A percentile compares a stretch with the other conserved stretches of the same genome.
phyloP scores from a whole-genome alignment of 2,888 invertebrate genomes.

The Pyrrhia umbra region DNA sequence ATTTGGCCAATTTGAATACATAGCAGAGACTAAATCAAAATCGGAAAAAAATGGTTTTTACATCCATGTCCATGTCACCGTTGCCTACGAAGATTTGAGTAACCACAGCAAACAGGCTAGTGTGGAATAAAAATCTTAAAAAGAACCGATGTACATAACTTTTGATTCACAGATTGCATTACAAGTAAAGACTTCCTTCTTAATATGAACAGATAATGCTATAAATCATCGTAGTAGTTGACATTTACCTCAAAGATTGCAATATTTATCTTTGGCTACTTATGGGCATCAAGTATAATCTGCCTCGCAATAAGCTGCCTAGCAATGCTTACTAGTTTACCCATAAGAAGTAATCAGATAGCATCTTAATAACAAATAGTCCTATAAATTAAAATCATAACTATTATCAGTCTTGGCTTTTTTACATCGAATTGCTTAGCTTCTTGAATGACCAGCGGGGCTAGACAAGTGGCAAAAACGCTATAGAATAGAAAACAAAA shows the following conservation, averaged over 20 bases:
- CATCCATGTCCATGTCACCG: no score
- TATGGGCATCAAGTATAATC: slow-evolving; percentile 29
- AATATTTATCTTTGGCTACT: slow-evolving; percentile 23
- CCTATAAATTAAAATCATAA: slow-evolving; percentile 12
- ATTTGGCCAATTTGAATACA: no score
- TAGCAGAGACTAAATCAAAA: no score
- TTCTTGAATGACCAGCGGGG: neutral
- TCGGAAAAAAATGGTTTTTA: neutral
- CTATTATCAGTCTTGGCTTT: slow-evolving; percentile 1
- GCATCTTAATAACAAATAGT: slow-evolving; percentile 11
- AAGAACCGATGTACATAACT: neutral
- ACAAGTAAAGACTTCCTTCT: neutral
- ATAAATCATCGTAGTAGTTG: slow-evolving; percentile 35
- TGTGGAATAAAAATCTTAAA: neutral
- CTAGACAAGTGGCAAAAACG: no score
- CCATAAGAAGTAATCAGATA: slow-evolving; percentile 43
- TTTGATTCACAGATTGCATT: neutral
- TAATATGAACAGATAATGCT: neutral
- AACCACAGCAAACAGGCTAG: neutral
- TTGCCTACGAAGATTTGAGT: no score
- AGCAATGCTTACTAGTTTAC: slow-evolving; percentile 28
- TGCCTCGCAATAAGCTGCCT: slow-evolving; percentile 31
- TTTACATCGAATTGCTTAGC: neutral
- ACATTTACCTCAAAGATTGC: slow-evolving; percentile 32
- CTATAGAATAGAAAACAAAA: no score